Evolutionary conservation across 2,888 invertebrate genomes (phyloP), one percentile per base, ranked within the genome.

Genomic region (Chromoteleia sp.): DNA sequence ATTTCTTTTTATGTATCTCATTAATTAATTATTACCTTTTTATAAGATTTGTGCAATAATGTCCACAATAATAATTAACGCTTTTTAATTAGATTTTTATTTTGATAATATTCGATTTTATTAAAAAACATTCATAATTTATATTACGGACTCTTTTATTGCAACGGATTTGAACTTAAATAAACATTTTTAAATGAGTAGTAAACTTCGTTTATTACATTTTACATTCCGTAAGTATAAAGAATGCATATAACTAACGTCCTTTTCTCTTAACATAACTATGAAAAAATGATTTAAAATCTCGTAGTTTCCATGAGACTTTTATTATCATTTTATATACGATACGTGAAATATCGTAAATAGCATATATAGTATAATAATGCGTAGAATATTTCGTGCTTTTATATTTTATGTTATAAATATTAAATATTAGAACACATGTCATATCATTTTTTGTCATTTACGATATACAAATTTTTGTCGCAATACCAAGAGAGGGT

Each of bases 401-500:
- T 36, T 36, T 43, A 19, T 43, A 8, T 43, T 43, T 19, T n/a
- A 14, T 12, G 39, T 12, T 41, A 14, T 1, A 14, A 3, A 14
- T 41, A 14, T 41, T 41, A 41, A 41, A 41, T 41, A 1, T 14
- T 1, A 41, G 4, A 41, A 41, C 8, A 36, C 3, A 0, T 5
- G 2, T 6, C 2, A 5, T 8, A 65, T 50, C 30, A 45, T 8
- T 30, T 19, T 39, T 65, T 39, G 48, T 52, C 52, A 52, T 25
- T 65, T 52, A 39, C 15, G 19, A 43, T 43, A 7, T 17, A 50
- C n/a, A 52, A 36, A 19, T 63, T 63, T 33, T 21, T 48, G n/a
- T 17, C 8, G 14, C 17, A 17, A 21, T 48, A 45, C 15, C 10
- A 14, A 2, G 17, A 25, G 21, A 2, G 43, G 19, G 17, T 19